Base-by-base conservation (phyloP, 2,888 invertebrate genomes). In the Phania funesta region DNA sequence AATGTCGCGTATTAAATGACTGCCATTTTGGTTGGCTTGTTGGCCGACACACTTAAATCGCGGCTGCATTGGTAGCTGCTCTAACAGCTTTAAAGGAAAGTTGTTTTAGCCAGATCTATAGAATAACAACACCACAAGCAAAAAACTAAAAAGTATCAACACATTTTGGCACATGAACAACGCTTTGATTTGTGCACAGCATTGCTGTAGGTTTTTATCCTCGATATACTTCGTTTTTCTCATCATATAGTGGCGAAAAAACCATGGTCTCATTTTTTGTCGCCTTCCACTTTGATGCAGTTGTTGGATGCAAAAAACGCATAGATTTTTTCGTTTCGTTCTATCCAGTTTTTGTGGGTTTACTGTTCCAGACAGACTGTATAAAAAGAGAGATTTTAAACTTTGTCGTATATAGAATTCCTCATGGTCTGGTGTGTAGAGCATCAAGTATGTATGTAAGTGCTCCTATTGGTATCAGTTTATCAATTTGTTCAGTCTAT, bases 1-100 rank as follows among this genome's bases (percentile, higher is more conserved):
- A 78, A 78, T 78, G 77, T 74, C 81, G 81, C 77, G 80, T 54
- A 76, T 73, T 81, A 71, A 80, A 62, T 68, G 70, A 60, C 58
- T 80, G 46, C 60, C 54, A 52, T 73, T n/a, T 62, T 73, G 62
- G 56, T 24, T 48, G 58, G 62, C 38, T 74, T 48, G 62, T 67
- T 76, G 65, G 73, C 77, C 78, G 81, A 82, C 81, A 82, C 68
- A 82, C 64, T 78, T 74, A 58, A 29, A 32, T n/a, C 41, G 54
- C 50, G 35, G 26, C 32, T 52, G 20, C 48, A 26, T 64, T 13
- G 38, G 54, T 71, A 54, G 67, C 26, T 60, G 18, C 71, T 81
- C 73, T 73, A 77, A 77, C 41, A 64, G 60, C 67, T 58, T 70
- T 77, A 73, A 64, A 68, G 76, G 64, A 82, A 77, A 74, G 68